These are phyloP conservation scores for Tachycineta bicolor DNA, from an alignment of 2,113 vertebrate species.

Conservation along the genomic window DNA sequence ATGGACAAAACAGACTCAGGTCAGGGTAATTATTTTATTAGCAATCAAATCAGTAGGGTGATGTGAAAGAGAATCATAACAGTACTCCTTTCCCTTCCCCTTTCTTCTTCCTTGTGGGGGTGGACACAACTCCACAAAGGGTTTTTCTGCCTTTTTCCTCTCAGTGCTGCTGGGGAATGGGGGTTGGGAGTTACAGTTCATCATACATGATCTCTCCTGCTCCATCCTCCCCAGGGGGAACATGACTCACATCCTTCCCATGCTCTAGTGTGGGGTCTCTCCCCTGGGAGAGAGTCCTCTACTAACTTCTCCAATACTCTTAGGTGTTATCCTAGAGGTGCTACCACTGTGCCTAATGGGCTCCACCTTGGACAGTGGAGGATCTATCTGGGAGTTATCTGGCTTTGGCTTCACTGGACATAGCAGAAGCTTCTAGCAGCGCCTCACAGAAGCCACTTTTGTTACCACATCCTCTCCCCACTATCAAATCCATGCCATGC, in stretches of 20 bases:
- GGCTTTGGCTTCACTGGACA: too few species aligned
- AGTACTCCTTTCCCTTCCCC: not conserved
- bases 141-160: not conserved
- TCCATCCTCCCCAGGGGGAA: not conserved
- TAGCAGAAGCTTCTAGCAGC: accelerated
- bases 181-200: accelerated
- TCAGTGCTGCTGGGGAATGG: accelerated
- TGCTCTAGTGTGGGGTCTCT: not conserved
- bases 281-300: not conserved
- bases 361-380: accelerated
- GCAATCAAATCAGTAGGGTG: not conserved
- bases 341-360: not conserved
- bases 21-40: not conserved
- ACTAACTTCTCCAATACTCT: not conserved
- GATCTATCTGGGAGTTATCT: too few species aligned
- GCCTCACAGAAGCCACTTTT: not conserved
- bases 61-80: not conserved
- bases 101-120: not conserved
- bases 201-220: not conserved
- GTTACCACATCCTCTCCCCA: accelerated
- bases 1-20: not conserved
- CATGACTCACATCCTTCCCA: not conserved
- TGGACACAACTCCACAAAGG: not conserved
- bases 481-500: not conserved
- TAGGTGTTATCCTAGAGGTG: not conserved